Percentiles rank a stretch among this genome's conserved stretches.
Conservation (phyloP, 1,140 invertebrate genomes). For the Drepana arcuata region DNA sequence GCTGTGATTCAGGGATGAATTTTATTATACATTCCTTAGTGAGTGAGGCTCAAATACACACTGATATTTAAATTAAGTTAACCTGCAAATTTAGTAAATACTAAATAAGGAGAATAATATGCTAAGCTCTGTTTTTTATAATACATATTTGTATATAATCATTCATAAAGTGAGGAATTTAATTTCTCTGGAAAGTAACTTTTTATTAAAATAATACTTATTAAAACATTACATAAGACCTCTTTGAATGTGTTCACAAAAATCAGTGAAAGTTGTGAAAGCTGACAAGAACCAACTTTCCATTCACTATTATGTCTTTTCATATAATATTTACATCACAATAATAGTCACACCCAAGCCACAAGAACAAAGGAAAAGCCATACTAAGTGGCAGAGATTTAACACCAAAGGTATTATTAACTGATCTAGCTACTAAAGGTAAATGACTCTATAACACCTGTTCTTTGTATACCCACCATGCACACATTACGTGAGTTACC, state of each 20-base stretch:
- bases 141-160: too few species aligned
- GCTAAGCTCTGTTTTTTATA: too few species aligned
- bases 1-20: too few species aligned
- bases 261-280: constrained; percentile 58
- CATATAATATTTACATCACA: too few species aligned
- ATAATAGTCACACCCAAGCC: constrained; percentile 11
- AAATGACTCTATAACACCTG: constrained; percentile 67
- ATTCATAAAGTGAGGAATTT: too few species aligned
- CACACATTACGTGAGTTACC: constrained; percentile 10
- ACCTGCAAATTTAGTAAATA: too few species aligned
- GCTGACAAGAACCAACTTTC: constrained; percentile 28
- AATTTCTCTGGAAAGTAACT: too few species aligned
- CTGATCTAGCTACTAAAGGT: constrained; percentile 53
- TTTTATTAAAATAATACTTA: constrained; percentile 1
- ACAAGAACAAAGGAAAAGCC: constrained; percentile 32
- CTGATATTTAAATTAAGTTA: too few species aligned
- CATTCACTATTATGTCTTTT: too few species aligned
- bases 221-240: neutral
- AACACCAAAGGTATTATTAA: constrained; percentile 45
- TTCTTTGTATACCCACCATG: constrained; percentile 34
- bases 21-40: too few species aligned
- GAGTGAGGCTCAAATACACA: too few species aligned
- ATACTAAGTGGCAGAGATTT: constrained; percentile 36
- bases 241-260: constrained; percentile 5
- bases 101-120: too few species aligned